phyloP scores from a whole-genome alignment of 2,888 invertebrate species.

The Rhabditoides inermis region DNA sequence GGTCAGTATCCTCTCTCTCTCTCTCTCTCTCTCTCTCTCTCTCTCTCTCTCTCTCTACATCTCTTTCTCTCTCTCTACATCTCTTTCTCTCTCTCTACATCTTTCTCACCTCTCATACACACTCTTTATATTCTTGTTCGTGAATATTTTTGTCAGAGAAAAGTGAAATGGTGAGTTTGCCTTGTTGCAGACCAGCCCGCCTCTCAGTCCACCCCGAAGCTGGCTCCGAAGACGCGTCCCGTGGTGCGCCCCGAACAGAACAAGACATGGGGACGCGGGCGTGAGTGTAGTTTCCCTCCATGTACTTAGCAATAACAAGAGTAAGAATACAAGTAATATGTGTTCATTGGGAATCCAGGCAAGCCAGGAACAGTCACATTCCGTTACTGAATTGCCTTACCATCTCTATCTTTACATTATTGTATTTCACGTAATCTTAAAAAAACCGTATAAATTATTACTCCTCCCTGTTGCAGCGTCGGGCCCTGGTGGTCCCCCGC shows the following conservation, averaged over 20 bases:
- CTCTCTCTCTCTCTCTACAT: slow-evolving; percentile 9
- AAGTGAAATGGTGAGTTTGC: neutral
- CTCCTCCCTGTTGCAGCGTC: too few relatives aligned
- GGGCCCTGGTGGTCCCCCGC: too few relatives aligned
- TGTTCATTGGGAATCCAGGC: too few relatives aligned
- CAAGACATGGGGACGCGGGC: slow-evolving; percentile 13
- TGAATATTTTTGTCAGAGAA: neutral
- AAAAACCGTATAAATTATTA: too few relatives aligned
- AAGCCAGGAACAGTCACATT: too few relatives aligned
- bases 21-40: too few relatives aligned
- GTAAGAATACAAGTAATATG: too few relatives aligned
- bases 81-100: slow-evolving; percentile 1
- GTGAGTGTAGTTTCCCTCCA: slow-evolving; percentile 1
- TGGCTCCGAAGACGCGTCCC: slow-evolving; percentile 1
- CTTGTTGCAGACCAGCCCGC: slow-evolving; percentile 6
- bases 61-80: slow-evolving; percentile 4
- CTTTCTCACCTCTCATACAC: neutral
- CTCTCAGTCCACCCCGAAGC: slow-evolving; percentile 10
- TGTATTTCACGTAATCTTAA: too few relatives aligned
- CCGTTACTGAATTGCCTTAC: too few relatives aligned
- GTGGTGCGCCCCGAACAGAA: slow-evolving; percentile 10
- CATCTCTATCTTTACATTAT: too few relatives aligned
- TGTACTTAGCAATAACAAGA: too few relatives aligned
- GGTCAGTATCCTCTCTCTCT: too few relatives aligned
- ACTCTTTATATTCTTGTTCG: neutral